Base-by-base conservation (phyloP, 2,888 invertebrate species). In the Acanthosepion pharaonis region DNA sequence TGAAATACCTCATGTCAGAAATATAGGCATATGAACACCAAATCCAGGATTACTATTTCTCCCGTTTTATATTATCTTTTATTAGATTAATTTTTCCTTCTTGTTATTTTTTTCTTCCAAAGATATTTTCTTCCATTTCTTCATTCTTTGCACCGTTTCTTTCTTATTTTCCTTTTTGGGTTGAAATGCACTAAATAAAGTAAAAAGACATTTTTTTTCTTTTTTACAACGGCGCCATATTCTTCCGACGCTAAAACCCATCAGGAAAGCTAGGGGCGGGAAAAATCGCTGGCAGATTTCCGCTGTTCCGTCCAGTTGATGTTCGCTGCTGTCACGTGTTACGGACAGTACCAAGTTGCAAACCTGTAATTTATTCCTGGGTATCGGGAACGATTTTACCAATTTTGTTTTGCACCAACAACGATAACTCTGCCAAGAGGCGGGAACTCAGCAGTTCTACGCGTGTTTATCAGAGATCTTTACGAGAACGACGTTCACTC, bases 401-500 rank as follows among this genome's bases (percentile, higher is more conserved):
- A n/a, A 78, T n/a, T 78, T 78, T 15, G n/a, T 78, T 78, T 78
- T 78, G n/a, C 78, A 33, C n/a, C n/a, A n/a, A 33, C 78, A n/a
- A 33, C n/a, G 78, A 78, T 78, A 78, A 78, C 78, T 78, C n/a
- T 78, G 78, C 78, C 78, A 78, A 78, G n/a, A 33, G 78, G 78
- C 78, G 78, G 78, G n/a, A 33, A 78, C 78, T n/a, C 11, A 15
- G 15, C n/a, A 78, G 42, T n/a, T 78, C n/a, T n/a, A 8, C 78
- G 78, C 78, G 78, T 78, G 78, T 78, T 78, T 78, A 78, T 78
- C 78, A n/a, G 78, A 78, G 78, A 78, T 78, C n/a, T 78, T 78
- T 78, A 78, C n/a, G 78, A 78, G 78, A 78, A 78, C 33, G 33
- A 78, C 78, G n/a, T 78, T 20, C 5, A 33, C n/a, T 2, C n/a